Percentiles rank a stretch among this genome's conserved stretches.
Conservation (phyloP, 2,797 vertebrate genomes). For the Myotis pilosus region DNA sequence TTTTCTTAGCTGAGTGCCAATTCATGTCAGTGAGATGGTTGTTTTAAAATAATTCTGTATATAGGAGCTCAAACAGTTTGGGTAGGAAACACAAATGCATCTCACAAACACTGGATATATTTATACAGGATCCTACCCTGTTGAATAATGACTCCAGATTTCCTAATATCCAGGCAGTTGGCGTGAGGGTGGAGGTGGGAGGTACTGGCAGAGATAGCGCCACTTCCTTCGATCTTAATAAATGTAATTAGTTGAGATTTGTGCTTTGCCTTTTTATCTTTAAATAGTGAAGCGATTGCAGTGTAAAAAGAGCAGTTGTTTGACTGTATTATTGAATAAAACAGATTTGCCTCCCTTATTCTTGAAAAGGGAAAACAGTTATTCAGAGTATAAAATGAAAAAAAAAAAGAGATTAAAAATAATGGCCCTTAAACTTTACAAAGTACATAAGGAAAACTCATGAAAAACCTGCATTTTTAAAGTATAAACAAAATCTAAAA, state of each 20-base stretch:
- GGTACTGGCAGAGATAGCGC: slow-evolving; percentile 49
- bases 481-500: slow-evolving; percentile 54
- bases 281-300: slow-evolving; percentile 52
- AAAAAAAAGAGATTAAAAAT: slow-evolving; percentile 53
- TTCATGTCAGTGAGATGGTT: not conserved
- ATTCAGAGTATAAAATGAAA: slow-evolving; percentile 50
- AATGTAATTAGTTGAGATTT: slow-evolving; percentile 69
- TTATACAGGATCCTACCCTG: slow-evolving; percentile 12
- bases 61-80: not conserved
- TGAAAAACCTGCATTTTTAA: slow-evolving; percentile 34
- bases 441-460: slow-evolving; percentile 53
- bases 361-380: slow-evolving; percentile 55
- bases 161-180: slow-evolving; percentile 64
- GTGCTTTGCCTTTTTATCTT: slow-evolving; percentile 57
- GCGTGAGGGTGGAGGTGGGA: slow-evolving; percentile 59
- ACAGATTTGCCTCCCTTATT: slow-evolving; percentile 46
- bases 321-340: slow-evolving; percentile 74
- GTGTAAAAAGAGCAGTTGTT: slow-evolving; percentile 77
- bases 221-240: slow-evolving; percentile 65
- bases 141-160: slow-evolving; percentile 64
- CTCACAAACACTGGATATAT: slow-evolving; percentile 20
- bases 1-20: slow-evolving; percentile 19
- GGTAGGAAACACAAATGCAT: slow-evolving; percentile 2
- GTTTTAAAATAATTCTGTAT: not conserved
- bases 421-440: slow-evolving; percentile 56